Percentiles rank a stretch among this genome's conserved stretches.
These are phyloP conservation scores for Papilio gigon DNA, from an alignment of 2,888 invertebrate genomes.

Conservation along the genomic window DNA sequence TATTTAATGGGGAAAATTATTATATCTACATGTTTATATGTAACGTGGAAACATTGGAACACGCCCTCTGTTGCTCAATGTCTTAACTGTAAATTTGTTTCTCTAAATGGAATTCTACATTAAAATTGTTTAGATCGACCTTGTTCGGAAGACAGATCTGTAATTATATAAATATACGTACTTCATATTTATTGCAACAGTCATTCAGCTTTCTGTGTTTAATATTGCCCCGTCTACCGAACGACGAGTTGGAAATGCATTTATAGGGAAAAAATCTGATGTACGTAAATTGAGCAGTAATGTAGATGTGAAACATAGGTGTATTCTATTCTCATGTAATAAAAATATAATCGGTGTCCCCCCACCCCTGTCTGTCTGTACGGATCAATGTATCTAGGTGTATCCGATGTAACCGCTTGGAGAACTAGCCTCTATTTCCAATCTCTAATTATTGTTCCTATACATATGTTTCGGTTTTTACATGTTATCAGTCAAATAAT, in stretches of 20 bases:
- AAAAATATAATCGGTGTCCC: constrained; percentile 16
- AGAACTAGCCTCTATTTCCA: constrained; percentile 30
- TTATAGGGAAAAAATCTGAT: too few species aligned
- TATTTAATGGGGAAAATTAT: constrained; percentile 22
- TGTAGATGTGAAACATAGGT: too few species aligned
- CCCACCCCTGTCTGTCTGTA: neutral
- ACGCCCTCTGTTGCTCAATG: constrained; percentile 16
- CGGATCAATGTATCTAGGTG: neutral
- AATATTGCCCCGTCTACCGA: too few species aligned
- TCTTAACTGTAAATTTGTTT: constrained; percentile 2
- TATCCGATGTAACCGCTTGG: constrained; percentile 32
- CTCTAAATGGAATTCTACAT: neutral
- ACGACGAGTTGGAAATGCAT: too few species aligned
- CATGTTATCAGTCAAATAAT: neutral
- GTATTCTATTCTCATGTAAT: neutral
- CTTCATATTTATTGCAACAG: too few species aligned
- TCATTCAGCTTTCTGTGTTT: too few species aligned
- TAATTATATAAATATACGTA: too few species aligned
- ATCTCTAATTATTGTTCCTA: constrained; percentile 36
- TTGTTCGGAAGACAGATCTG: neutral
- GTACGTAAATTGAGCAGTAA: too few species aligned
- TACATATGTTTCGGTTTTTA: constrained; percentile 27
- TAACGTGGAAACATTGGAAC: neutral
- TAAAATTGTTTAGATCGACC: too few species aligned
- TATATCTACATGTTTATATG: constrained; percentile 3